These are phyloP conservation scores for Eucera pruinosa DNA, from an alignment of 2,888 invertebrate species.

Conservation along the genomic window DNA sequence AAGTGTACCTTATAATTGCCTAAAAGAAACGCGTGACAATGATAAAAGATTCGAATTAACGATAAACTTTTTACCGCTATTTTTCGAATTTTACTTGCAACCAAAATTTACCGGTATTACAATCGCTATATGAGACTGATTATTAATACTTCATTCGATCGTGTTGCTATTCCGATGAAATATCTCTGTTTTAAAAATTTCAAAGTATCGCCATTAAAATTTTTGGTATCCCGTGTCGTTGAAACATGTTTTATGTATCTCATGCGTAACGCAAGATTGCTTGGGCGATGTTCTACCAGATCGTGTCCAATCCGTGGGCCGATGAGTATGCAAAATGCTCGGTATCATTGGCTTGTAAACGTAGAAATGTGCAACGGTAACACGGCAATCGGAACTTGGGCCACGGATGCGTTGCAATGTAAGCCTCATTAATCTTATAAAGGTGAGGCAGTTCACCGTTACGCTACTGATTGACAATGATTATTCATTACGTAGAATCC, in stretches of 20 bases:
- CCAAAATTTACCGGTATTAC: no score
- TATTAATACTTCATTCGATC: background rate
- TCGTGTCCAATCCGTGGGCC: background rate
- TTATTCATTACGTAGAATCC: constrained; percentile 34
- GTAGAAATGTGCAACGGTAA: constrained; percentile 16
- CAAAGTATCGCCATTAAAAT: no score
- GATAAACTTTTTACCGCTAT: no score
- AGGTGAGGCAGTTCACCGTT: constrained; percentile 30
- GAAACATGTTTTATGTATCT: constrained; percentile 1
- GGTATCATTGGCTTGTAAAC: constrained; percentile 4
- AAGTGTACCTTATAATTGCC: no score
- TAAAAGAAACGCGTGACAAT: no score
- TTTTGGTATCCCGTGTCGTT: no score
- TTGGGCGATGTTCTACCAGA: background rate
- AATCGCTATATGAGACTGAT: no score
- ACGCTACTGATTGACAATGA: constrained; percentile 34
- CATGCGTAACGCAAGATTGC: background rate
- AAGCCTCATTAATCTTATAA: constrained; percentile 36
- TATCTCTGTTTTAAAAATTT: background rate
- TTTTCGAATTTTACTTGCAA: no score
- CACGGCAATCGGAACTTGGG: background rate
- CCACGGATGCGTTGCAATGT: constrained; percentile 4
- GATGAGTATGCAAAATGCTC: constrained; percentile 15
- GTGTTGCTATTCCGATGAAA: background rate
- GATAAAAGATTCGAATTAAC: no score